These are phyloP conservation scores for Borostomias antarcticus DNA, from an alignment of 2,797 vertebrate species.

Conservation along the genomic window DNA sequence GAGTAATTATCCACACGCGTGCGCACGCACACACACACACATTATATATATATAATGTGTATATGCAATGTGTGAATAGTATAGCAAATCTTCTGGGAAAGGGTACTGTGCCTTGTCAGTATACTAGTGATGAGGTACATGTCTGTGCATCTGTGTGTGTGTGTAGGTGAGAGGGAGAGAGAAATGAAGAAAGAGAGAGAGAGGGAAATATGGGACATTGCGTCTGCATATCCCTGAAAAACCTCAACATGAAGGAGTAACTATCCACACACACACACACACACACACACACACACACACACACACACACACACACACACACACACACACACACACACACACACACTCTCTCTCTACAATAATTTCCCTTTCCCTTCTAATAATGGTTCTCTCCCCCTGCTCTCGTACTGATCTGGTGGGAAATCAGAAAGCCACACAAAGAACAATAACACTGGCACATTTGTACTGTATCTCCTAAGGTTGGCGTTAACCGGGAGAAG, in stretches of 20 bases:
- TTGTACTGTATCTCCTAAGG: neutral
- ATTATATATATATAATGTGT: too few species aligned
- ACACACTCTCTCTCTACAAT: conserved; percentile 12
- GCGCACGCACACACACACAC: too few species aligned
- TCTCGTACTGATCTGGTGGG: neutral
- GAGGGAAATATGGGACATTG: neutral
- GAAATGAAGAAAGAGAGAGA: too few species aligned
- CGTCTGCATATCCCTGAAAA: too few species aligned
- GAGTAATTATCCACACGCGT: too few species aligned
- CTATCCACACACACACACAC: neutral
- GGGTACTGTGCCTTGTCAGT: too few species aligned
- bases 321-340: neutral
- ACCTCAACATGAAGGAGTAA: too few species aligned
- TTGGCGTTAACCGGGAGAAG: neutral
- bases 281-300: conserved; percentile 1
- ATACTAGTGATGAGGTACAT: too few species aligned
- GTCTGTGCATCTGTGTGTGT: too few species aligned
- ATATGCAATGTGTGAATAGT: too few species aligned
- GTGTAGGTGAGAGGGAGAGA: too few species aligned
- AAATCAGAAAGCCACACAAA: conserved; percentile 3
- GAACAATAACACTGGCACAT: conserved; percentile 14
- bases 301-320: neutral
- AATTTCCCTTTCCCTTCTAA: conserved; percentile 22
- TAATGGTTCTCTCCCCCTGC: conserved; percentile 11
- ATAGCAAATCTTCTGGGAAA: too few species aligned